A percentile compares a stretch with the other conserved stretches of the same genome.
phyloP scores from a whole-genome alignment of 2,888 invertebrate species.

The Hypsopygia costalis region DNA sequence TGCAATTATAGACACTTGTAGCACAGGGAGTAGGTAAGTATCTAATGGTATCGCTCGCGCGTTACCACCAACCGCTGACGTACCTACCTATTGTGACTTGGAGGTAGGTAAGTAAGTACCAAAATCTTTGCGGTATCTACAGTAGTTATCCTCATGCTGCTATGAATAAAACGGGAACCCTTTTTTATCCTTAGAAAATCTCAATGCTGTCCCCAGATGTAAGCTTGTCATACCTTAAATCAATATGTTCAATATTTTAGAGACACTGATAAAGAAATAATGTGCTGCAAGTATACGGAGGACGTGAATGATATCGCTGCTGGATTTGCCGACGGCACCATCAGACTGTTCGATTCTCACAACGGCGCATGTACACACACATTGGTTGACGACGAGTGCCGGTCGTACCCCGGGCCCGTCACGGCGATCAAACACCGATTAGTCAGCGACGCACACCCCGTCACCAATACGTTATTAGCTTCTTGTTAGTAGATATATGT shows the following conservation, averaged over 20 bases:
- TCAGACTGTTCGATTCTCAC: slow-evolving; percentile 75
- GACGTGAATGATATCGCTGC: slow-evolving; percentile 79
- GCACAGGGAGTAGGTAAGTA: too few species aligned
- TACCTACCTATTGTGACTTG: too few species aligned
- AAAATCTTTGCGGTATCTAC: too few species aligned
- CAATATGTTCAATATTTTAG: slow-evolving; percentile 44
- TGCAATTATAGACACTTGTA: too few species aligned
- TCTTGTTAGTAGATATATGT: slow-evolving; percentile 70
- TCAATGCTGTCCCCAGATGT: too few species aligned
- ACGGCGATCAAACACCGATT: slow-evolving; percentile 82
- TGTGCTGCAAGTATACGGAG: slow-evolving; percentile 83
- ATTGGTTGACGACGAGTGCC: slow-evolving; percentile 78
- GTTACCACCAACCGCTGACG: too few species aligned
- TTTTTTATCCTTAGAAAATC: too few species aligned
- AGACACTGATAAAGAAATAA: slow-evolving; percentile 73
- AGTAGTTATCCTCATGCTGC: too few species aligned
- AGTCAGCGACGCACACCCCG: slow-evolving; percentile 79
- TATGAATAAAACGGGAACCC: too few species aligned
- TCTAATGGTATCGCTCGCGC: too few species aligned
- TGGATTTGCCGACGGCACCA: slow-evolving; percentile 81
- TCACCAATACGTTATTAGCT: slow-evolving; percentile 77
- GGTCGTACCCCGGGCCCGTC: slow-evolving; percentile 76
- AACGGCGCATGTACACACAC: slow-evolving; percentile 67
- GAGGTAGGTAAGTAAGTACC: too few species aligned
- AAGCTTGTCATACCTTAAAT: too few species aligned